These are phyloP conservation scores for Quadroppia sp. DNA, from an alignment of 2,888 invertebrate species.

Conservation along the genomic window DNA sequence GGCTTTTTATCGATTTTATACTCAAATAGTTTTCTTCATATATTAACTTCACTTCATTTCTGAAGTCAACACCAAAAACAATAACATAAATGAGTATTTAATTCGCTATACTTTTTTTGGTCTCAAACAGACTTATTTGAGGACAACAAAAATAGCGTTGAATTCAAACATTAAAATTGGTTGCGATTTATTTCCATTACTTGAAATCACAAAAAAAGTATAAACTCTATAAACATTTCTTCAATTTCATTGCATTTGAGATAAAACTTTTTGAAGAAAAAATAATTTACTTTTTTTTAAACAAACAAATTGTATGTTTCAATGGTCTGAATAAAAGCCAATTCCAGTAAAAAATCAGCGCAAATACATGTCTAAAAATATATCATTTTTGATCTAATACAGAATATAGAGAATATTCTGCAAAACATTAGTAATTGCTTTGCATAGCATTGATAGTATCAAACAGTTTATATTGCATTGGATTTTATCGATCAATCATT, in stretches of 20 bases:
- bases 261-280: not conserved
- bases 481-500: no score
- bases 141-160: not conserved
- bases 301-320: not conserved
- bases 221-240: slow-evolving; percentile 1
- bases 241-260: no score
- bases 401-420: no score
- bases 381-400: not conserved
- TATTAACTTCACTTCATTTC: no score
- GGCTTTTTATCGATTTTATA: no score
- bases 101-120: not conserved
- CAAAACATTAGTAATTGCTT: no score
- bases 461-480: no score
- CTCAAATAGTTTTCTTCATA: no score
- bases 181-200: slow-evolving; percentile 30
- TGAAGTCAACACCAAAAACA: no score
- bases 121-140: not conserved
- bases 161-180: not conserved
- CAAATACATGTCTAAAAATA: not conserved
- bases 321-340: slow-evolving; percentile 16
- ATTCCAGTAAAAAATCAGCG: slow-evolving; percentile 15
- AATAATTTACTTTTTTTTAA: not conserved
- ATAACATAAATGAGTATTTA: not conserved
- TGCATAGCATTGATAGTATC: no score
- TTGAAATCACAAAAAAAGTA: not conserved